Evolutionary conservation across 2,797 vertebrate species (phyloP), one percentile per base, ranked within the genome.

Genomic region (Scomberomorus guttatus): DNA sequence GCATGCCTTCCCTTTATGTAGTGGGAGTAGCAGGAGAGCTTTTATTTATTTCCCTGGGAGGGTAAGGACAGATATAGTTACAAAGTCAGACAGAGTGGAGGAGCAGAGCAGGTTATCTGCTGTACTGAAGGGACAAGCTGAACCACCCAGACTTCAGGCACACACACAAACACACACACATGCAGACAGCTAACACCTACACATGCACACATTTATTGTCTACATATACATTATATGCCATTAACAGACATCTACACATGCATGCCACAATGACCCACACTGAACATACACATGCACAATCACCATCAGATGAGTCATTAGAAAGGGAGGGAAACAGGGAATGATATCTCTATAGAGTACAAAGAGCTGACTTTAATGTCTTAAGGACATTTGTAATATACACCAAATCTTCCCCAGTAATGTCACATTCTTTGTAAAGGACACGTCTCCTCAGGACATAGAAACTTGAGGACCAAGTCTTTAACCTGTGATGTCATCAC

Each of bases 31-130:
- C 77, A 83, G 80, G 81, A 89, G 74, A 72, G 86, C 80, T 83
- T 91, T 90, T 91, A 92, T 94, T 93, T 94, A 92, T 95, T 93
- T 93, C 86, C 59, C 57, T 59, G 79, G 80, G 83, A 87, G 89
- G 84, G 67, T 92, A 91, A 92, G 87, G 92, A 92, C 88, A 91
- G 93, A 93, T 93, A 92, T 89, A 88, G 88, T 88, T 92, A 92
- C 91, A 93, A 85, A 88, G 85, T 81, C 86, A 92, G 89, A 87
- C 83, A 66, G 68, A 87, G 80, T 60, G 70, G 84, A 84, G 83
- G 82, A 87, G 80, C 86, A 83, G 79, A 77, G 81, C 70, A 66
- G 86, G 83, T 92, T 93, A 93, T 94, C 92, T 88, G 87, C 78
- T 88, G 69, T 73, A 83, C 80, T 77, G 64, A 64, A 68, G 80